A percentile compares a stretch with the other conserved stretches of the same genome.
Evolutionary conservation across 2,113 vertebrate species (phyloP).

Genomic region (Beaufortia kweichowensis): DNA sequence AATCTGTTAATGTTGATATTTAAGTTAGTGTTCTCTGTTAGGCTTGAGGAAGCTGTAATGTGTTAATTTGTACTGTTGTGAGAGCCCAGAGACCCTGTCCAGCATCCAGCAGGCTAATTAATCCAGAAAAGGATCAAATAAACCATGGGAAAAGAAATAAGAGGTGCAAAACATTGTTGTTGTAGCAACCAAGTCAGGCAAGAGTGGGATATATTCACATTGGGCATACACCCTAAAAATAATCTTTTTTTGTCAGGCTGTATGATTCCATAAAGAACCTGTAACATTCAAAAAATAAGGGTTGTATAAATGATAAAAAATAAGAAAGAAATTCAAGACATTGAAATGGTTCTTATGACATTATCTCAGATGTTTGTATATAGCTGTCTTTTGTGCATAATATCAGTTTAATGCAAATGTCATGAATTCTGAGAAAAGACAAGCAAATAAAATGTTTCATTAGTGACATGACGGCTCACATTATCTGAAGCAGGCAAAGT

Average conservation of each 20-base stretch:
- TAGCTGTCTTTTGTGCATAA: too few relatives aligned
- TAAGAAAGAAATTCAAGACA: too few relatives aligned
- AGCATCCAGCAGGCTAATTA: neutral
- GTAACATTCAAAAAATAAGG: too few relatives aligned
- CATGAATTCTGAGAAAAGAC: neutral
- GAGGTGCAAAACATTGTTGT: neutral
- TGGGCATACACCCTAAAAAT: too few relatives aligned
- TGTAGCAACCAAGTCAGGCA: neutral
- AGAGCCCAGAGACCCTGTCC: neutral
- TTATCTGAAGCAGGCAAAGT: neutral
- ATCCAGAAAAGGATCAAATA: neutral
- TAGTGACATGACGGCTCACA: neutral
- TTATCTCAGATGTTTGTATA: too few relatives aligned
- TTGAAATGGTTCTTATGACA: too few relatives aligned
- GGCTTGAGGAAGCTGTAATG: neutral
- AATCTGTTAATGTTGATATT: slow-evolving; percentile 1
- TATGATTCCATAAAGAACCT: too few relatives aligned
- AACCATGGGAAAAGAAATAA: neutral
- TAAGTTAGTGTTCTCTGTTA: neutral
- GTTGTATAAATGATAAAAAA: too few relatives aligned
- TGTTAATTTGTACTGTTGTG: slow-evolving; percentile 2
- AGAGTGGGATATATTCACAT: too few relatives aligned
- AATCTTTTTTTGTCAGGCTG: too few relatives aligned
- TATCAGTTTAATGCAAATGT: neutral
- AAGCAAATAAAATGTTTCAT: neutral